Evolutionary conservation across 2,888 invertebrate species (phyloP).

Genomic region (Thereva unica): DNA sequence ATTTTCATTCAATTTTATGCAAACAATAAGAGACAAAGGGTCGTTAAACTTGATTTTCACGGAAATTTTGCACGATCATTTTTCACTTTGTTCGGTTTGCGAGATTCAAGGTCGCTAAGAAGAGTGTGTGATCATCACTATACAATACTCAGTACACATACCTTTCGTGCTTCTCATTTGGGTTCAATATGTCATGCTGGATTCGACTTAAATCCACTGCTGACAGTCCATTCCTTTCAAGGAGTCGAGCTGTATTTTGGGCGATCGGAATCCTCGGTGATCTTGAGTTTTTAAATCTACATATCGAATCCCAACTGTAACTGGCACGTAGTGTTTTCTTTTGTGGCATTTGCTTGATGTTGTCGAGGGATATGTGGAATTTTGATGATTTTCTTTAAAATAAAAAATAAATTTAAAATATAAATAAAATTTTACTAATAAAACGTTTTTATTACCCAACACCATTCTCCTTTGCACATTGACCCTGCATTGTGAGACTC

Average conservation of each 20-base stretch:
- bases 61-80: no score
- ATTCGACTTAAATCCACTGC: conserved; percentile 41
- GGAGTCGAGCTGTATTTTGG: conserved; percentile 48
- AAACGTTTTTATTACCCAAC: conserved; percentile 16
- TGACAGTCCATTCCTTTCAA: conserved; percentile 48
- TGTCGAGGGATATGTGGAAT: conserved; percentile 42
- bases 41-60: no score
- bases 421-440: neutral
- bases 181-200: conserved; percentile 22
- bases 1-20: no score
- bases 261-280: conserved; percentile 48
- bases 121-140: no score
- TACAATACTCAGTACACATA: neutral
- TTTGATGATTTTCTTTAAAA: conserved; percentile 34
- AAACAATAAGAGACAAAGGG: no score
- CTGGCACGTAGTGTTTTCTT: conserved; percentile 42
- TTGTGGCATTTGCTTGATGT: conserved; percentile 31
- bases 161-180: conserved; percentile 30
- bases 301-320: conserved; percentile 47
- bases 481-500: conserved; percentile 44
- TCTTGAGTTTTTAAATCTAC: conserved; percentile 37
- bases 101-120: no score
- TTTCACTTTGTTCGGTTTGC: no score
- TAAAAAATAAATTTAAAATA: conserved; percentile 6
- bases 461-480: conserved; percentile 36